A percentile compares a stretch with the other conserved stretches of the same genome.
These are phyloP conservation scores for Lingula anatina DNA, from an alignment of 2,888 invertebrate genomes.

Conservation along the genomic window DNA sequence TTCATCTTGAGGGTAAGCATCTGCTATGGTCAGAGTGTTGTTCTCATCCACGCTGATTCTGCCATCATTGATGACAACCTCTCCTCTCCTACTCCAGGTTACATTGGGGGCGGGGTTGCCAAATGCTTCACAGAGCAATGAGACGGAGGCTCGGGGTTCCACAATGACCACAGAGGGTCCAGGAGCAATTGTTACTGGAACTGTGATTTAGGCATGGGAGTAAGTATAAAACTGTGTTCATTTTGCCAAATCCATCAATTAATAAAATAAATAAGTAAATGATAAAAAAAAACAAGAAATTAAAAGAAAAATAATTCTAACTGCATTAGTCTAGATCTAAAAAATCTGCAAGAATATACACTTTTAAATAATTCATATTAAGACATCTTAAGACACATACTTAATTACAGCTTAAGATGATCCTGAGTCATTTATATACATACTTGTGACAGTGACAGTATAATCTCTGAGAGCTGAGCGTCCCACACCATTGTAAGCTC, in stretches of 20 bases:
- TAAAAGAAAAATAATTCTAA: no score
- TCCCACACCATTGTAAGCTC: background rate
- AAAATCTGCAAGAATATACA: no score
- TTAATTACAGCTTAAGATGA: no score
- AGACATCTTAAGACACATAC: no score
- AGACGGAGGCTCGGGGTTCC: background rate
- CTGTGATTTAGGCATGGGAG: no score
- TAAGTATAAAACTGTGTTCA: no score
- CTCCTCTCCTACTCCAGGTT: background rate
- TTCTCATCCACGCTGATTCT: background rate
- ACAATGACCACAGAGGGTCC: background rate
- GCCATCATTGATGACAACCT: background rate
- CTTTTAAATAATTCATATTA: no score
- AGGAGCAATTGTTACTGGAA: background rate
- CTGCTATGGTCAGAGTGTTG: background rate
- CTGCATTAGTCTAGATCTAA: no score
- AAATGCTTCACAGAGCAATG: background rate
- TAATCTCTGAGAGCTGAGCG: background rate
- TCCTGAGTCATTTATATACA: background rate
- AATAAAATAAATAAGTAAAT: no score
- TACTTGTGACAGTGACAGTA: background rate
- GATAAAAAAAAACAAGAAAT: no score
- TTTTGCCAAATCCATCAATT: no score
- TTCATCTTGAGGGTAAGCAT: background rate
- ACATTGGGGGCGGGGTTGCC: background rate